These are phyloP conservation scores for Podarcis raffonei DNA, from an alignment of 2,113 vertebrate genomes.

Conservation along the genomic window DNA sequence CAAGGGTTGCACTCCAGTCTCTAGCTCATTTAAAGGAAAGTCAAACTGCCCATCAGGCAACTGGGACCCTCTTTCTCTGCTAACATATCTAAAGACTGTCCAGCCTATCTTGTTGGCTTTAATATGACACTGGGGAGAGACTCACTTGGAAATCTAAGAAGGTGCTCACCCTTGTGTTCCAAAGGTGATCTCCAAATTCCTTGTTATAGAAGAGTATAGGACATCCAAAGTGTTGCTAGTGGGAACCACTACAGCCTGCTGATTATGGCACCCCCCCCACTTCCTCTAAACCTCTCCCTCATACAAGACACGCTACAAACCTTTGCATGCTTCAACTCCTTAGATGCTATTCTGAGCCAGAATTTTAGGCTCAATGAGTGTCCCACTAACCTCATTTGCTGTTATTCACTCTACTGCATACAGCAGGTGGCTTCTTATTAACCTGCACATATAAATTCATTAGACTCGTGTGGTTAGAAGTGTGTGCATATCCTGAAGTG, in stretches of 20 bases:
- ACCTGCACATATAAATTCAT: constrained; percentile 38
- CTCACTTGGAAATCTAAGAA: background rate
- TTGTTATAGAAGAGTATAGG: background rate
- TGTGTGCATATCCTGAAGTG: constrained; percentile 62
- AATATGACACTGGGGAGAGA: background rate
- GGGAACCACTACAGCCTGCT: background rate
- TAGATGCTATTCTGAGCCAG: background rate
- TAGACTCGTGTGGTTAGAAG: constrained; percentile 44
- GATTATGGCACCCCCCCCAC: background rate
- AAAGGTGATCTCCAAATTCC: background rate
- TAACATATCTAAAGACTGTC: background rate
- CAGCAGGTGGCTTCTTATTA: constrained; percentile 15
- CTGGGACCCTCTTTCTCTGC: background rate
- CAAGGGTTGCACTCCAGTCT: background rate
- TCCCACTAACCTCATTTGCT: background rate
- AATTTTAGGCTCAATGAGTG: background rate
- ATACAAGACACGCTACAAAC: background rate
- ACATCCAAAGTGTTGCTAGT: background rate
- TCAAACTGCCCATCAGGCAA: background rate
- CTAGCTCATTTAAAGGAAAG: background rate
- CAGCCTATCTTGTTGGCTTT: background rate
- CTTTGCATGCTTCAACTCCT: background rate
- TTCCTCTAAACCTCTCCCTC: background rate
- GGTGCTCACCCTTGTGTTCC: background rate
- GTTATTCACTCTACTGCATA: background rate